These are phyloP conservation scores for Xylocampa areola DNA, from an alignment of 2,888 invertebrate species.

Conservation along the genomic window DNA sequence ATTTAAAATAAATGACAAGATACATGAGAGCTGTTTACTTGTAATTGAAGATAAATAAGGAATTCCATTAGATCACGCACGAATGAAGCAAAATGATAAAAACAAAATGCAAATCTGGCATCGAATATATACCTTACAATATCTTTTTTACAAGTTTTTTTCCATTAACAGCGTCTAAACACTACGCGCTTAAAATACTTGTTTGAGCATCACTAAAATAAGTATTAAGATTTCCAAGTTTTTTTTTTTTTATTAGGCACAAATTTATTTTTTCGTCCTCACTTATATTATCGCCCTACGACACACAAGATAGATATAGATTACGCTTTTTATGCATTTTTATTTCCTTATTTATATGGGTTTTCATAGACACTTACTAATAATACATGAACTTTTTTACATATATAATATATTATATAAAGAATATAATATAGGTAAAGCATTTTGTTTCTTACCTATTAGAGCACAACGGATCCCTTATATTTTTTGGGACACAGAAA, in stretches of 20 bases:
- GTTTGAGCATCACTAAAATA: constrained; percentile 88
- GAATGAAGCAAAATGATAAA: constrained; percentile 46
- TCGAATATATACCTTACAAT: constrained; percentile 73
- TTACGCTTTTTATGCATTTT: constrained; percentile 80
- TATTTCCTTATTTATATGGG: constrained; percentile 77
- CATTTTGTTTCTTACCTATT: constrained; percentile 85
- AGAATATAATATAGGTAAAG: constrained; percentile 90
- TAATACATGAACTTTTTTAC: constrained; percentile 86
- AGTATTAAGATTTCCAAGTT: constrained; percentile 73
- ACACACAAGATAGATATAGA: constrained; percentile 84
- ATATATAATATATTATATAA: constrained; percentile 89
- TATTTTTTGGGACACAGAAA: constrained; percentile 81
- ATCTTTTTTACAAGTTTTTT: constrained; percentile 67
- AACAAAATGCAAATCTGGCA: constrained; percentile 83
- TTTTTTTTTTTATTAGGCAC: constrained; percentile 85
- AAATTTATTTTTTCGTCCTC: constrained; percentile 73
- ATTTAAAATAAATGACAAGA: constrained; percentile 1
- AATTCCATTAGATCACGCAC: constrained; percentile 48
- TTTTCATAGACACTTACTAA: constrained; percentile 88
- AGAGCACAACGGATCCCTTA: constrained; percentile 87
- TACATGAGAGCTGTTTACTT: not conserved
- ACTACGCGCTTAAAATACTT: constrained; percentile 86
- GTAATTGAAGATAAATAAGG: constrained; percentile 34
- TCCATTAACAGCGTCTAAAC: constrained; percentile 81
- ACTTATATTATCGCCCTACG: constrained; percentile 77